Base-by-base conservation (phyloP, 2,888 invertebrate species). In the Dicyrtomina minuta region DNA sequence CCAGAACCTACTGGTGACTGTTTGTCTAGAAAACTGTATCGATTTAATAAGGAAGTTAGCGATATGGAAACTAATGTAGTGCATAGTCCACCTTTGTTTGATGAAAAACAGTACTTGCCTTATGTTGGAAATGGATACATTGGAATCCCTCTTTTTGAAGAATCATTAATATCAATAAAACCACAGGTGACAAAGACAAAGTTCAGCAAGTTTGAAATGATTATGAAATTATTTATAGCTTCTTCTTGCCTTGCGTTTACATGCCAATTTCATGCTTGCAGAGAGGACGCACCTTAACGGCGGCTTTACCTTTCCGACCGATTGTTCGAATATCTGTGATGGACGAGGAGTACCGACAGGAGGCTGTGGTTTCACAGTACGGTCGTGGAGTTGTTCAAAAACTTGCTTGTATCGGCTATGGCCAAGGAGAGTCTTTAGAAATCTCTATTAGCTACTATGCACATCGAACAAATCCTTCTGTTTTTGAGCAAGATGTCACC, bases 401-500 rank as follows among this genome's bases (percentile, higher is more conserved):
- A 70, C 70, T 76, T 20, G 70, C 73, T 10, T 78, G 78, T 60
- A 74, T 78, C 43, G 75, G 76, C 53, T 66, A 75, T 13, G 70
- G 65, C n/a, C 58, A 67, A 46, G 71, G 68, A 0, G 75, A 75
- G n/a, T 68, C 74, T 1, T 58, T 77, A 26, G 76, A 76, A 51
- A 75, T 70, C 33, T 55, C 66, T 17, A 78, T 72, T 79, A 86
- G 88, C 74, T 88, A 89, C 81, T 93, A 90, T 81, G 91, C 92
- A 8, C 93, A 93, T 81, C 86, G 93, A 78, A 87, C 88, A 8
- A 85, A 90, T 68, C 91, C 93, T 2, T 87, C 89, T 41, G 83
- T 93, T 66, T 86, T 93, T 78, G 88, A 93, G 43, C 93, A 94
- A 82, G 90, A 92, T 80, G 86, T 93, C 67, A 86, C 87, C 80